Percentiles rank a stretch among this genome's conserved stretches.
Evolutionary conservation across 2,888 invertebrate genomes (phyloP).

Genomic region (Synanthedon tipuliformis): DNA sequence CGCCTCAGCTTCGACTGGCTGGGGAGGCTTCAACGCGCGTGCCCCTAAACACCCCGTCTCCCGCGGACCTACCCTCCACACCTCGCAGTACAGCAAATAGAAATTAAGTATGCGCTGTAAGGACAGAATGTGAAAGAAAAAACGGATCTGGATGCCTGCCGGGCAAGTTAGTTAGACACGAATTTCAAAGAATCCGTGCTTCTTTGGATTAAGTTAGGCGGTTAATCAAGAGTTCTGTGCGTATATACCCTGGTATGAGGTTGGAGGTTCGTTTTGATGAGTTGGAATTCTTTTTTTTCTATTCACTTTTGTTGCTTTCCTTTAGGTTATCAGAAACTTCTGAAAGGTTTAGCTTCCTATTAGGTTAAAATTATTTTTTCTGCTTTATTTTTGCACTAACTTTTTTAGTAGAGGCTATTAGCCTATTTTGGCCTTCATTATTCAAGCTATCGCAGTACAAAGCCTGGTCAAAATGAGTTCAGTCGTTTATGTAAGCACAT

Average conservation of each 20-base stretch:
- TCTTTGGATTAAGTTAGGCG: conserved; percentile 10
- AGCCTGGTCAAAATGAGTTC: no score
- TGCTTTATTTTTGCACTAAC: no score
- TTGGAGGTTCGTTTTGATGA: no score
- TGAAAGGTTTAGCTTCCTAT: no score
- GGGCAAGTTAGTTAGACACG: conserved; percentile 23
- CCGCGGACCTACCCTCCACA: conserved; percentile 26
- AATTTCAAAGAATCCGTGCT: conserved; percentile 9
- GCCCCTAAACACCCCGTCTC: conserved; percentile 27
- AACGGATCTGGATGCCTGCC: conserved; percentile 41
- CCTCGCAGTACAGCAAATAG: conserved; percentile 63
- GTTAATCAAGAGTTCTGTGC: background rate
- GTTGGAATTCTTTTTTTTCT: no score
- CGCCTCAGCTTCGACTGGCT: conserved; percentile 64
- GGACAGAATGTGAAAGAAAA: conserved; percentile 53
- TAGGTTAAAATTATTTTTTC: no score
- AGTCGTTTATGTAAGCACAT: no score
- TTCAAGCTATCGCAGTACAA: no score
- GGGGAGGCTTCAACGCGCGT: conserved; percentile 64
- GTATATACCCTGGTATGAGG: background rate
- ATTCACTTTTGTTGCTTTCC: no score
- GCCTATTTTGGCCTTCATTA: no score
- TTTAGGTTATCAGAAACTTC: no score
- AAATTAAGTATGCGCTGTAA: conserved; percentile 66
- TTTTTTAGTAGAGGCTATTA: no score